phyloP scores from a whole-genome alignment of 2,888 invertebrate species.

The Cheilosia pagana region DNA sequence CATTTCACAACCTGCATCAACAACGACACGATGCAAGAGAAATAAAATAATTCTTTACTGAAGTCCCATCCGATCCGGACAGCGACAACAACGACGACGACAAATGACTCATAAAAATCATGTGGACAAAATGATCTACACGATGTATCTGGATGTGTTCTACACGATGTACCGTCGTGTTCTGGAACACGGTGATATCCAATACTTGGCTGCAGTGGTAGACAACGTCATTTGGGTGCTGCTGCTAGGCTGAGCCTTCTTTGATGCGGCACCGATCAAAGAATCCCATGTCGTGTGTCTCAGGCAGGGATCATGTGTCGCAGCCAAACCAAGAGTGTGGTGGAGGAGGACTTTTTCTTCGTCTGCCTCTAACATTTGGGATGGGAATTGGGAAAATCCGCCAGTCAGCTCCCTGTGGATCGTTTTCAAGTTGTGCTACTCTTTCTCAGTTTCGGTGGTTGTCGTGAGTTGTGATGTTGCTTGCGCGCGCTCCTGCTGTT shows the following conservation, averaged over 20 bases:
- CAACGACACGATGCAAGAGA: conserved; percentile 29
- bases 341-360: conserved; percentile 29
- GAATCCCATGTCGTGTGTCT: conserved; percentile 72
- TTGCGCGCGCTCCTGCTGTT: conserved; percentile 70
- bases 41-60: conserved; percentile 42
- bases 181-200: conserved; percentile 60
- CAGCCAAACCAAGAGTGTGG: conserved; percentile 53
- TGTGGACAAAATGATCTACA: conserved; percentile 74
- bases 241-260: conserved; percentile 38
- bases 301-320: conserved; percentile 72
- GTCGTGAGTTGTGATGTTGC: conserved; percentile 68
- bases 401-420: conserved; percentile 72
- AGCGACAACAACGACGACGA: conserved; percentile 70
- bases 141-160: conserved; percentile 59
- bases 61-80: conserved; percentile 28
- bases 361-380: conserved; percentile 51
- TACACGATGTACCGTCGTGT: conserved; percentile 63
- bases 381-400: conserved; percentile 53
- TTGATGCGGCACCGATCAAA: conserved; percentile 73
- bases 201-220: conserved; percentile 51
- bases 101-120: conserved; percentile 77
- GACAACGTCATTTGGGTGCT: conserved; percentile 62
- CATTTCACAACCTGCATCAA: conserved; percentile 48
- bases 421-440: conserved; percentile 68
- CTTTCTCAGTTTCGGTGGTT: conserved; percentile 52